These are phyloP conservation scores for Cochlearius cochlearius DNA, from an alignment of 2,113 vertebrate species.

Conservation along the genomic window DNA sequence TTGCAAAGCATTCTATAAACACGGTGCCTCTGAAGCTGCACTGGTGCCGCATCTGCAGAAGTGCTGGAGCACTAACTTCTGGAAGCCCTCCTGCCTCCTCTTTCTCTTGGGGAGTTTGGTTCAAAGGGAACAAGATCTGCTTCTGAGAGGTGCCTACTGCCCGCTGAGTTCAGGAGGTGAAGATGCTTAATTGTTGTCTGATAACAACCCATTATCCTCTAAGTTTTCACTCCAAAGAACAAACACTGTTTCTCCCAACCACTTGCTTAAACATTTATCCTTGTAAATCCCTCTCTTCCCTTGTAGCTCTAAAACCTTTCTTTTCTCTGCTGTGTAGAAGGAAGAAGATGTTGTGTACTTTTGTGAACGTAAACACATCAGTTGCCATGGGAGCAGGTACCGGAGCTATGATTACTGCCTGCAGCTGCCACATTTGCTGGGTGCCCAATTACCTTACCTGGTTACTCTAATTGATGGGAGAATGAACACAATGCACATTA, in stretches of 20 bases:
- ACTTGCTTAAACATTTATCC: neutral
- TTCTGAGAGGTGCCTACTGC: neutral
- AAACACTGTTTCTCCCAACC: neutral
- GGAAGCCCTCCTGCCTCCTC: neutral
- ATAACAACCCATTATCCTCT: neutral
- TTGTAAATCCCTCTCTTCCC: neutral
- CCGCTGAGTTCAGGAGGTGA: neutral
- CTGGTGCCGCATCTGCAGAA: neutral
- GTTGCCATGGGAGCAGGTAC: slow-evolving; percentile 60
- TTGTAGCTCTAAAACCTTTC: neutral
- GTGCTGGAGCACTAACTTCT: neutral
- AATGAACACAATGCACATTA: slow-evolving; percentile 20
- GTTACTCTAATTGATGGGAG: slow-evolving; percentile 23
- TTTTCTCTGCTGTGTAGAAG: neutral
- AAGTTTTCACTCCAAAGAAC: neutral
- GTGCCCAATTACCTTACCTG: slow-evolving; percentile 52
- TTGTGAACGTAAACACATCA: slow-evolving; percentile 50
- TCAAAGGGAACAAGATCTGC: neutral
- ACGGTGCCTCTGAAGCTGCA: neutral
- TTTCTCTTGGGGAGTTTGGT: neutral
- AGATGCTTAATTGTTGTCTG: neutral
- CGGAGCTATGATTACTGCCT: slow-evolving; percentile 52
- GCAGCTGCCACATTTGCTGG: slow-evolving; percentile 34
- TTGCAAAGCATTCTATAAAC: neutral
- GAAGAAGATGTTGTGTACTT: slow-evolving; percentile 33